Conservation (phyloP, 2,888 invertebrate species). For the Drosophila antonietae region DNA sequence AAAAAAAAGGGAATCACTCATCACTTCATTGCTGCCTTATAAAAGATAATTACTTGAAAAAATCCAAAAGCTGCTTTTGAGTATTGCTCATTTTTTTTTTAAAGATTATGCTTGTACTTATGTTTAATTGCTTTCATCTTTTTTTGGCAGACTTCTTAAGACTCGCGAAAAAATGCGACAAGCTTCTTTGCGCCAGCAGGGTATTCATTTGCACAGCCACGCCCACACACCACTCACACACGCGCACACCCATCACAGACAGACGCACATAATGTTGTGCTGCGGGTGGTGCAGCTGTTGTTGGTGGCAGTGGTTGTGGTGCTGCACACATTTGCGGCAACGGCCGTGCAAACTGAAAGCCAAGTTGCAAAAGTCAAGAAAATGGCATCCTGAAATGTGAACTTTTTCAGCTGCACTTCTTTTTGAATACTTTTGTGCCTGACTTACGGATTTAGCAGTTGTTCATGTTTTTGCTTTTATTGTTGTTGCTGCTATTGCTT, state of each 20-base stretch:
- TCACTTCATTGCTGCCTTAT: neutral
- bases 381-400: conserved; percentile 80
- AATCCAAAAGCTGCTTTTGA: neutral
- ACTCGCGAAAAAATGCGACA: neutral
- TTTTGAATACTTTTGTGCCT: conserved; percentile 76
- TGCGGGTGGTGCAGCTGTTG: conserved; percentile 25
- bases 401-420: conserved; percentile 78
- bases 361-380: conserved; percentile 66
- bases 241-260: conserved; percentile 26
- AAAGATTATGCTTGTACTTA: neutral
- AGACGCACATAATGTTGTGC: conserved; percentile 29
- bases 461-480: conserved; percentile 10
- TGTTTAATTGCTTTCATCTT: neutral
- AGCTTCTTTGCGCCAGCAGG: conserved; percentile 16
- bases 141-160: neutral
- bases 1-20: too few relatives aligned
- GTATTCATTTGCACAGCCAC: conserved; percentile 43
- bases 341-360: conserved; percentile 61
- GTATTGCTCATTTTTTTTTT: conserved; percentile 3
- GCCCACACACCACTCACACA: conserved; percentile 25
- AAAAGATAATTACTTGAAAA: conserved; percentile 1
- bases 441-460: conserved; percentile 65
- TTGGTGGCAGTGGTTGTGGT: conserved; percentile 26
- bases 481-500: conserved; percentile 6
- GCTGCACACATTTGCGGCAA: conserved; percentile 58